phyloP scores from a whole-genome alignment of 2,888 invertebrate species.

The Druceiella hillmani region DNA sequence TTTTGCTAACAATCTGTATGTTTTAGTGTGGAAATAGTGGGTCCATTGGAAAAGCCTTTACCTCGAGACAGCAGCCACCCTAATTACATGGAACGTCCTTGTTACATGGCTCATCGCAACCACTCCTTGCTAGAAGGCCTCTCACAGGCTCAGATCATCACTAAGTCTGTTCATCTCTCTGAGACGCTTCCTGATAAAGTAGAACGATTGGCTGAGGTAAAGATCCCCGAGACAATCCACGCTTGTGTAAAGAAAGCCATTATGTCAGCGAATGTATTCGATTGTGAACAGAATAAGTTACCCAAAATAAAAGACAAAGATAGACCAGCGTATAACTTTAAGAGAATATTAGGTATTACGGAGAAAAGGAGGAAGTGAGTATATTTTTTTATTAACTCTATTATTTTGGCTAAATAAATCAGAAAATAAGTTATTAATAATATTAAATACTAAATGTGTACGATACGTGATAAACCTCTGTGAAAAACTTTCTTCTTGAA shows the following conservation, averaged over 20 bases:
- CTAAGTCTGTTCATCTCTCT: constrained; percentile 65
- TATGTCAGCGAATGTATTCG: constrained; percentile 62
- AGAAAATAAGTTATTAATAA: too few relatives aligned
- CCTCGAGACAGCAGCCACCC: constrained; percentile 57
- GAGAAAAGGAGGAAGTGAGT: constrained; percentile 63
- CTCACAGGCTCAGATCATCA: constrained; percentile 73
- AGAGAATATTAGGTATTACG: constrained; percentile 70
- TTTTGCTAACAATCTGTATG: constrained; percentile 3
- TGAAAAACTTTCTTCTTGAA: background rate
- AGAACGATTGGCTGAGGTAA: constrained; percentile 44
- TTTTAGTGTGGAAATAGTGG: constrained; percentile 42
- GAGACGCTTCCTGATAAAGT: constrained; percentile 57
- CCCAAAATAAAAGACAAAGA: constrained; percentile 65
- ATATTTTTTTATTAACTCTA: too few relatives aligned
- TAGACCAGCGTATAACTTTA: constrained; percentile 66
- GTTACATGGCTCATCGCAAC: constrained; percentile 54
- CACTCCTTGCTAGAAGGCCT: constrained; percentile 68
- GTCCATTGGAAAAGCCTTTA: constrained; percentile 36
- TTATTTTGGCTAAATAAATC: too few relatives aligned
- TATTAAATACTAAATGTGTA: too few relatives aligned
- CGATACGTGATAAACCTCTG: too few relatives aligned
- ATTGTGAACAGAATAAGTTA: constrained; percentile 72
- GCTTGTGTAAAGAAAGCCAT: constrained; percentile 59
- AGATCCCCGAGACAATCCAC: constrained; percentile 49
- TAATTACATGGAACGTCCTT: constrained; percentile 57